Conservation (phyloP, 2,113 vertebrate genomes). For the Phyllostomus discolor region DNA sequence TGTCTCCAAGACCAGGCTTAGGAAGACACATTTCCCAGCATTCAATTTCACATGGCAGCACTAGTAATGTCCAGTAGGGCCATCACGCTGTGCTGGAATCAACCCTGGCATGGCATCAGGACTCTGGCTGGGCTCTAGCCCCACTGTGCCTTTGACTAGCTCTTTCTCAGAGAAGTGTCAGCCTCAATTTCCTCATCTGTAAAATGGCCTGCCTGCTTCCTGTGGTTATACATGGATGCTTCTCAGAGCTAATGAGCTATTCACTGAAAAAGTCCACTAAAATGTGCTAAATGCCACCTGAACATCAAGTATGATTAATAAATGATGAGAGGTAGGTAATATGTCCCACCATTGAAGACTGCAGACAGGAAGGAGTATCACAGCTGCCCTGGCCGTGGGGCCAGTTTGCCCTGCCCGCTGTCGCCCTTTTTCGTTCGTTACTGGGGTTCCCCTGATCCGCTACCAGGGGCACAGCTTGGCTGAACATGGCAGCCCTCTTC, state of each 20-base stretch:
- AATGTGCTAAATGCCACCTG: neutral
- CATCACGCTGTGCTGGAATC: neutral
- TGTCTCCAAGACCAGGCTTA: neutral
- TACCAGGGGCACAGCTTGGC: neutral
- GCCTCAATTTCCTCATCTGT: neutral
- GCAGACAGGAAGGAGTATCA: neutral
- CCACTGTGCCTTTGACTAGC: neutral
- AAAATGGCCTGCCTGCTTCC: neutral
- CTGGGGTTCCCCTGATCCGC: neutral
- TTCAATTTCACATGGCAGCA: accelerated
- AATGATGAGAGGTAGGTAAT: neutral
- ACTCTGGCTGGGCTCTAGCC: too few species aligned
- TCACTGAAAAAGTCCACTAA: neutral
- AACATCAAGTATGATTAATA: neutral
- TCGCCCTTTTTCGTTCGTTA: neutral
- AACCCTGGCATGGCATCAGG: accelerated
- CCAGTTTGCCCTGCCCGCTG: neutral
- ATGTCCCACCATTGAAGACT: too few species aligned
- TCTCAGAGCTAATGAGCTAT: neutral
- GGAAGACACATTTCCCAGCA: neutral
- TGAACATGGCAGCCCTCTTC: neutral
- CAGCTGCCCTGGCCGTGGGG: neutral
- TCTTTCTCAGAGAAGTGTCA: neutral
- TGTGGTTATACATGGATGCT: neutral
- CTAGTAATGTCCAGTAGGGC: too few species aligned